Evolutionary conservation across 2,888 invertebrate species (phyloP), one percentile per base, ranked within the genome.

Genomic region (Hydrotaea cyrtoneurina): DNA sequence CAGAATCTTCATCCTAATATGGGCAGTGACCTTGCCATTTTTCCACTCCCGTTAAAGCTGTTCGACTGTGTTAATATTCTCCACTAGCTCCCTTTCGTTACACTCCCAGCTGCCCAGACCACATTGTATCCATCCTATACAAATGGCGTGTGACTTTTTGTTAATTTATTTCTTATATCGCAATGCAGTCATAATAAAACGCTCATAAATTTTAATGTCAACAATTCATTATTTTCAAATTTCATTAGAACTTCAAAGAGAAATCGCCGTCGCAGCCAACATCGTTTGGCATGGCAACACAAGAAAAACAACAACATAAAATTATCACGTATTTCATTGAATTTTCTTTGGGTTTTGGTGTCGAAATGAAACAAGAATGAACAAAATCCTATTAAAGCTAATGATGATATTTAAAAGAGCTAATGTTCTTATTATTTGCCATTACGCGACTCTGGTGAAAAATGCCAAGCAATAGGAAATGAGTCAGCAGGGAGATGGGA

Each of bases 261-360:
- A 57, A 71, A 62, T 17, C 59, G 13, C 50, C 66, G 5, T 2
- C 46, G 15, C 8, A 77, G 59, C 13, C 53, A 71, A 71, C 59
- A 75, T 71, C 69, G 74, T 69, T 39, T 75, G 53, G 21, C 39
- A 13, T 11, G 21, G 10, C 3, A 31, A 7, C 31, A 57, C 53
- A 13, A 53, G 15, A 13, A 78, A 76, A 74, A 78, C 76, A 59
- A 11, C 0, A 15, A 59, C 2, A 31, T 31, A 39, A 43, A 43
- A 66, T 39, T 66, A 78, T 84, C 84, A 84, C 84, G 84, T 81
- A 84, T 73, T 79, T 76, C 57, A 84, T 69, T 79, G 76, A 81
- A 72, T 81, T 73, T 75, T 64, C 73, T 59, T 26, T 39, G 7
- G 11, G 39, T 57, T 77, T 50, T 39, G 64, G 17, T 36, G 39